Evolutionary conservation across 2,888 invertebrate species (phyloP), one percentile per base, ranked within the genome.

Genomic region (Agelastica alni): DNA sequence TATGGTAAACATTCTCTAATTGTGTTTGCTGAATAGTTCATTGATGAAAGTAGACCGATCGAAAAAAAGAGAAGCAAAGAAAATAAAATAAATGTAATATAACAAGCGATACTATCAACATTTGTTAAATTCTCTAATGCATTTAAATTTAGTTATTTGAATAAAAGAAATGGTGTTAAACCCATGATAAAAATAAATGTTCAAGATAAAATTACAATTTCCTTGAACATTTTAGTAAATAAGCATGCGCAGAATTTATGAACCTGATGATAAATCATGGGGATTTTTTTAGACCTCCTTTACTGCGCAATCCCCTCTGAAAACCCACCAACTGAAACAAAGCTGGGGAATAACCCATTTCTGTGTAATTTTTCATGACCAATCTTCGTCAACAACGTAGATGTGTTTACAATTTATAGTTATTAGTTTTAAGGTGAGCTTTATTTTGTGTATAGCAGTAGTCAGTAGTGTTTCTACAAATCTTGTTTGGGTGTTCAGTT

Each of bases 291-390:
- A 22, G 36, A 14, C 6, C 47, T 44, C 59, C 61, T 51, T 54
- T 36, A 46, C 61, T 47, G 58, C 58, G 22, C 58, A 31, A 7
- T 10, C 55, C 60, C 56, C 59, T 41, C 41, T 5, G 3, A 18
- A 13, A 14, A 9, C 45, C 61, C 6, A 14, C 17, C 28, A 41
- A 30, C 28, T n/a, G n/a, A n/a, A n/a, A n/a, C n/a, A 30, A 34
- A 10, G 5, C 36, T 65, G 65, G 65, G 65, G 65, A 65, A 65
- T 62, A 64, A 65, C 55, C 57, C 17, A 43, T 52, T 46, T 45
- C 16, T 31, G n/a, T 31, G 31, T 41, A 45, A 46, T 56, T 53
- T 49, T 47, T 18, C 16, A 12, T 31, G 10, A 12, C 39, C 30
- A 31, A 36, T 17, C 39, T 51, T 49, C 9, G 9, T n/a, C n/a